Conservation (phyloP, 2,113 vertebrate genomes). For the Hyperopisus bebe region DNA sequence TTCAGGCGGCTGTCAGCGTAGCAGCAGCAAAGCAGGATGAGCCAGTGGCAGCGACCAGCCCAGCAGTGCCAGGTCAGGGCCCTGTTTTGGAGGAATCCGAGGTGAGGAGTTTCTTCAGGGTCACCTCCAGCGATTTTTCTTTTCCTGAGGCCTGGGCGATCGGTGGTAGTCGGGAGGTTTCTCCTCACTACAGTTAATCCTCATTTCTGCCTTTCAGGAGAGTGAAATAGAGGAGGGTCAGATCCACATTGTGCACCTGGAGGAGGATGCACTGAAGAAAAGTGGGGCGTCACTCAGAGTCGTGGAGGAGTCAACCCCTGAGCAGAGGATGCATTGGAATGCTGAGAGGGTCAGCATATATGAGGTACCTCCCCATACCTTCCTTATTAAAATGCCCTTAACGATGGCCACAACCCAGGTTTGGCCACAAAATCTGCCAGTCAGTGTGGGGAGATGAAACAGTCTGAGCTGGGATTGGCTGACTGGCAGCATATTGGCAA, state of each 20-base stretch:
- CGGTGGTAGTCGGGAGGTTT: not conserved
- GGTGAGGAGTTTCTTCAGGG: not conserved
- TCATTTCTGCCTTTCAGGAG: constrained; percentile 23
- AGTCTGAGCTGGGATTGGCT: not conserved
- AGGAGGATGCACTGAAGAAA: constrained; percentile 40
- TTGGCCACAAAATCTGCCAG: not conserved
- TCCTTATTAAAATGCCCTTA: not conserved
- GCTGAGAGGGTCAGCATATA: not conserved
- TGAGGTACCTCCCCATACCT: not conserved
- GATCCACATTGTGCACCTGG: constrained; percentile 44
- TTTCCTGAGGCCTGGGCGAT: not conserved
- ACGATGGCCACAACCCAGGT: not conserved
- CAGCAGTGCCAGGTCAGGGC: not conserved
- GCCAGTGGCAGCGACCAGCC: not conserved
- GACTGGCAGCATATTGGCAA: not conserved
- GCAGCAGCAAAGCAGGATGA: constrained; percentile 12
- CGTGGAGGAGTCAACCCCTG: constrained; percentile 36
- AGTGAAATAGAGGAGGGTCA: constrained; percentile 37
- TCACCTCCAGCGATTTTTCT: not conserved
- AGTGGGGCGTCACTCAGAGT: constrained; percentile 48
- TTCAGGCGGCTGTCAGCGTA: constrained; percentile 15
- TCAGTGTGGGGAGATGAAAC: not conserved
- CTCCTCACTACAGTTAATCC: not conserved
- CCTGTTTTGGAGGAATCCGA: not conserved
- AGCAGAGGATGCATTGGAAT: constrained; percentile 37